Evolutionary conservation across 2,797 vertebrate genomes (phyloP).

Genomic region (Sandelia bainsii): DNA sequence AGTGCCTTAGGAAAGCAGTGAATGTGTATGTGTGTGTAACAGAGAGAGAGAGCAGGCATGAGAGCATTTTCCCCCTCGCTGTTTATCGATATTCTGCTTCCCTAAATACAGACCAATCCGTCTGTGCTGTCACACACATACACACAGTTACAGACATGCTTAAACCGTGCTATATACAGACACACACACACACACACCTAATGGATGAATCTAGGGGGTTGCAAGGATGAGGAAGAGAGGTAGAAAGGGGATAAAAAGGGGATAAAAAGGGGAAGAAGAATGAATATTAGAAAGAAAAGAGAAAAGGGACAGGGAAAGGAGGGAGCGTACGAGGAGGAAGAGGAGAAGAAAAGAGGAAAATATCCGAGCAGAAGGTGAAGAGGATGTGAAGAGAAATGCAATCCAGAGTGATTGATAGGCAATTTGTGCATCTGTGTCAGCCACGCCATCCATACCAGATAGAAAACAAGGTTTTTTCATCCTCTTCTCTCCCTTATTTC

Average conservation of each 20-base stretch:
- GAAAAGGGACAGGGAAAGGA: neutral
- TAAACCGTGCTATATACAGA: conserved; percentile 21
- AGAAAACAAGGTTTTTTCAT: conserved; percentile 16
- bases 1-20: conserved; percentile 26
- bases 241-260: neutral
- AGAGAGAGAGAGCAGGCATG: conserved; percentile 24
- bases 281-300: conserved; percentile 13
- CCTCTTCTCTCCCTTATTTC: conserved; percentile 16
- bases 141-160: conserved; percentile 31
- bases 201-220: conserved; percentile 10
- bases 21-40: conserved; percentile 9
- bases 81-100: conserved; percentile 84
- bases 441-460: conserved; percentile 23
- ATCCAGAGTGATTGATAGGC: conserved; percentile 70
- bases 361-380: conserved; percentile 41
- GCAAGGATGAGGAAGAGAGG: neutral
- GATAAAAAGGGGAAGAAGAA: conserved; percentile 6
- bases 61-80: conserved; percentile 61
- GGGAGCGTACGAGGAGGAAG: neutral
- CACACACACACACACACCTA: conserved; percentile 8
- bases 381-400: conserved; percentile 45
- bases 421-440: conserved; percentile 64
- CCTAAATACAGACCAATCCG: conserved; percentile 80
- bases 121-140: conserved; percentile 68
- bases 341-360: conserved; percentile 24